Evolutionary conservation across 2,888 invertebrate species (phyloP).

Genomic region (Frankliniella intonsa): DNA sequence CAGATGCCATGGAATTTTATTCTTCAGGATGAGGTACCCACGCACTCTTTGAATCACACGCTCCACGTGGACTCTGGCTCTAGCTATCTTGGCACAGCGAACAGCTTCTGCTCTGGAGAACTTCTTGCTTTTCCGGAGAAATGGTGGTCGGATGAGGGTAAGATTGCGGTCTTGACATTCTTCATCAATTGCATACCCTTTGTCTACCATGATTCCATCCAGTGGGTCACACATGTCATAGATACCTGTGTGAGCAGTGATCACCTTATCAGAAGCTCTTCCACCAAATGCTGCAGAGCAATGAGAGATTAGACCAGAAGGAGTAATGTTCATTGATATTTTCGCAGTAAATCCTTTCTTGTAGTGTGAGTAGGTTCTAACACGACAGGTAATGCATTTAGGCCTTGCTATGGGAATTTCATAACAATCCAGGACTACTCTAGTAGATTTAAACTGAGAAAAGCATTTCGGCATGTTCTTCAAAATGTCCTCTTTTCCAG

Average conservation of each 20-base stretch:
- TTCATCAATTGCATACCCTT: conserved; percentile 29
- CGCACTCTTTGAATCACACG: conserved; percentile 29
- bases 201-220: conserved; percentile 31
- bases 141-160: not conserved
- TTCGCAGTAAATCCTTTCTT: conserved; percentile 29
- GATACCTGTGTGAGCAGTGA: conserved; percentile 15
- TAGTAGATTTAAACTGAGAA: not conserved
- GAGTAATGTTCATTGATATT: conserved; percentile 30
- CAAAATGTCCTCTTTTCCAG: not conserved
- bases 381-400: conserved; percentile 19
- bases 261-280: conserved; percentile 30
- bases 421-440: conserved; percentile 30
- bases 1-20: not conserved
- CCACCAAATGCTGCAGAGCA: conserved; percentile 29
- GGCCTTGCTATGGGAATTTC: conserved; percentile 28
- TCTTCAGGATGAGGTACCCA: conserved; percentile 23
- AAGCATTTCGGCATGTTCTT: not conserved
- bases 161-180: not conserved
- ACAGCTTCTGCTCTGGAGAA: not conserved
- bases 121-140: not conserved
- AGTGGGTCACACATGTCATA: conserved; percentile 26
- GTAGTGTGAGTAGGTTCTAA: conserved; percentile 24
- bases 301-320: conserved; percentile 30
- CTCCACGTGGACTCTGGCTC: conserved; percentile 31
- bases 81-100: not conserved